Base-by-base conservation (phyloP, 2,888 invertebrate genomes). In the Lasioglossum lativentre region DNA sequence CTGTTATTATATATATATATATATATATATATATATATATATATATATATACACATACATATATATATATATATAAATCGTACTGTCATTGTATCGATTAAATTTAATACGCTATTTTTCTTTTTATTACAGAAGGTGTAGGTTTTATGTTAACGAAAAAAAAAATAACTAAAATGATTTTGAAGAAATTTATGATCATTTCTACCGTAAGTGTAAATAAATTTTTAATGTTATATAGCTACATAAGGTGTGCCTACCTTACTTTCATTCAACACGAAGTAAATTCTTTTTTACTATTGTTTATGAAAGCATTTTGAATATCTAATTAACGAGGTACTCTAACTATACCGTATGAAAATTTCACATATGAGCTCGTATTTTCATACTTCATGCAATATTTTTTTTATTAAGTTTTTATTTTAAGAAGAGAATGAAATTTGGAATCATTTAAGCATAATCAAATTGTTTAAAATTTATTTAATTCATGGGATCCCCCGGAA, bases 141-240 rank as follows among this genome's bases (percentile, higher is more conserved):
- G 68, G 68, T 68, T 68, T 68, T 68, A 68, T 23, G 68, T 68
- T 23, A 34, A 12, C 56, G 56, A 12, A n/a, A 38, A 68, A 19
- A 23, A 38, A 38, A 68, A 12, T 2, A 38, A 68, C 23, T 38
- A 38, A 68, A 68, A 19, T 68, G 19, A 23, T 68, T 68, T 34
- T 23, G 23, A 68, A 23, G 3, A 23, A 34, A 68, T 68, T 68
- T 68, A 38, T 38, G 12, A 68, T 68, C 38, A 10, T 68, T 38
- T 38, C 68, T 38, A 68, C 6, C 38, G 68, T 19, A 68, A 38
- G 30, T 68, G 68, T 68, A 68, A 68, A 68, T 68, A 66, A 34
- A 66, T 10, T 66, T 34, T 34, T 34, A 66, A 66, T 34, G 66
- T 66, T 66, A 34, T 10, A 8, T 66, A 34, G 66, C 10, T 66